A percentile compares a stretch with the other conserved stretches of the same genome.
Conservation (phyloP, 2,797 vertebrate genomes). For the Chrosomus eos region DNA sequence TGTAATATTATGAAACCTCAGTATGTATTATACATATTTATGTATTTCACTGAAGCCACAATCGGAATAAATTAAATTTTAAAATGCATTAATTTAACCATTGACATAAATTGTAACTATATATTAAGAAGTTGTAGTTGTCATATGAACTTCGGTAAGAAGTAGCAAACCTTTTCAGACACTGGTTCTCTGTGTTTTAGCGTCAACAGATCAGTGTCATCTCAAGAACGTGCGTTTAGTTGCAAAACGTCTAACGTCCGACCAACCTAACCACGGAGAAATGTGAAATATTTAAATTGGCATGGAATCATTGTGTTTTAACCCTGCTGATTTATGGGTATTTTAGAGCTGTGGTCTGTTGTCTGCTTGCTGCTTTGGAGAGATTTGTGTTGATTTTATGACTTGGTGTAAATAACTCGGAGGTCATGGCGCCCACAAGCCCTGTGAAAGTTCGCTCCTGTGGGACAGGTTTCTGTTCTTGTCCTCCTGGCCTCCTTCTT, state of each 20-base stretch:
- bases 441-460: constrained; percentile 35
- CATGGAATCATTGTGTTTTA: constrained; percentile 24
- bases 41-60: neutral
- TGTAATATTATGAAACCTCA: neutral
- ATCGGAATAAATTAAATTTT: neutral
- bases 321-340: constrained; percentile 40
- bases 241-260: constrained; percentile 18
- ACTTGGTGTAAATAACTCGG: constrained; percentile 42
- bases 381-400: constrained; percentile 48
- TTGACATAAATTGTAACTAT: neutral
- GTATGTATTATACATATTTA: neutral
- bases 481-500: constrained; percentile 6
- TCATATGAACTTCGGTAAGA: neutral
- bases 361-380: constrained; percentile 34
- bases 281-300: constrained; percentile 51
- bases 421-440: constrained; percentile 35
- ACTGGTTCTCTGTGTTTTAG: constrained; percentile 21
- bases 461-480: constrained; percentile 35
- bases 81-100: neutral
- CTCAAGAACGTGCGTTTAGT: constrained; percentile 31
- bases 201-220: constrained; percentile 32
- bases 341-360: constrained; percentile 41
- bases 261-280: constrained; percentile 42
- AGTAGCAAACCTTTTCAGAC: neutral
- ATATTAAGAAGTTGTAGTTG: neutral